Conservation (phyloP, 2,797 vertebrate species). For the Lophotriccus pileatus region DNA sequence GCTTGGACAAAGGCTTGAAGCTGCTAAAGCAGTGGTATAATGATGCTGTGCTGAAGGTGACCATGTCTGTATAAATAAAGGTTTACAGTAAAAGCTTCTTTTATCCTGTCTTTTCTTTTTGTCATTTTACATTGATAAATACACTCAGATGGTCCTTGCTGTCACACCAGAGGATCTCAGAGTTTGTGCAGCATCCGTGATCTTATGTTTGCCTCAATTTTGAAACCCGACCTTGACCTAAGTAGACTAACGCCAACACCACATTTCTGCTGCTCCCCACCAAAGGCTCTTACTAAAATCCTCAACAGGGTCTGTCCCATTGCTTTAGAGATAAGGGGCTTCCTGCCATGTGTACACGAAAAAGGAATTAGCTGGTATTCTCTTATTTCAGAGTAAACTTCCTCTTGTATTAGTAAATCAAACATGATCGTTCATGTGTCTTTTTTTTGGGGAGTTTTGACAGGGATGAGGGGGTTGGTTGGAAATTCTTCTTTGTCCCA, state of each 20-base stretch:
- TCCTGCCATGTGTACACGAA: background rate
- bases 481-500: background rate
- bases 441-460: background rate
- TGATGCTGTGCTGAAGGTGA: background rate
- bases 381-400: background rate
- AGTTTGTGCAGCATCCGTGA: rapidly evolving
- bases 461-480: background rate
- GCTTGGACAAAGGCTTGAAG: background rate
- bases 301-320: background rate
- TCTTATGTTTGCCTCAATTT: background rate
- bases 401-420: background rate
- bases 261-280: background rate
- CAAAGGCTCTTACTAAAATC: background rate
- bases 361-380: background rate
- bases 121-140: background rate
- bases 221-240: background rate
- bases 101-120: background rate
- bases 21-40: background rate
- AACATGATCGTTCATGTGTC: background rate
- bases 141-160: background rate
- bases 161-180: background rate
- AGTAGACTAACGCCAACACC: background rate
- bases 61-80: background rate
- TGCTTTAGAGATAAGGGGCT: background rate
- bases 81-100: background rate